Evolutionary conservation across 2,113 vertebrate genomes (phyloP), one percentile per base, ranked within the genome.

Genomic region (Cichladusa arquata): DNA sequence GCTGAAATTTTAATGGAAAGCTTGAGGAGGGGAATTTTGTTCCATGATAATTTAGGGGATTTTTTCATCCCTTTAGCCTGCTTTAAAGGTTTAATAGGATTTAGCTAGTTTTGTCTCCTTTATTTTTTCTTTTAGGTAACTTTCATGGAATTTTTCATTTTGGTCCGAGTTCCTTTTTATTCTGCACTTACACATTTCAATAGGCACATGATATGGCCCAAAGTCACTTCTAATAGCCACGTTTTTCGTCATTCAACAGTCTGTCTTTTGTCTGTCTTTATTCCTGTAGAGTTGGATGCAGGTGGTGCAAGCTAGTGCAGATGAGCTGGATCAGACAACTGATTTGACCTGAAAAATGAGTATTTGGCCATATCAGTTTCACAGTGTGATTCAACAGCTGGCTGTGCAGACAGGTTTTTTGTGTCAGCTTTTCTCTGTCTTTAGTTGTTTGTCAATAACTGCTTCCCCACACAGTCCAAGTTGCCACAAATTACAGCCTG

Each of bases 401-500:
- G 40, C 74, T 72, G 23, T 8, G 0, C 15, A 62, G 51, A 45
- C 70, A 54, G 17, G 28, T 64, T 31, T 81, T 87, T 82, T 29
- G 18, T 34, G 28, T 48, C 73, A 85, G 24, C 85, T 81, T 78
- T 87, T 91, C 65, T 64, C 61, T 93, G 71, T 72, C 86, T 70
- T 96, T 54, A 5, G 15, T 79, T 95, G 65, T 96, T 95, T 96
- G 92, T 96, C 84, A 90, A 62, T 85, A 96, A 81, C 78, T 88
- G 48, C 93, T 67, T 94, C 81, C 76, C 62, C 57, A 65, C 81
- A 60, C 53, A n/a, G 78, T 81, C 76, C 36, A 48, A 91, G 50
- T 74, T 96, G 93, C 96, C 93, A 76, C 96, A 96, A 96, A 96
- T 96, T 96, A 69, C 93, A 95, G 84, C 73, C 78, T 92, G 95